These are phyloP conservation scores for Alcis repandata DNA, from an alignment of 2,888 invertebrate species.

Conservation along the genomic window DNA sequence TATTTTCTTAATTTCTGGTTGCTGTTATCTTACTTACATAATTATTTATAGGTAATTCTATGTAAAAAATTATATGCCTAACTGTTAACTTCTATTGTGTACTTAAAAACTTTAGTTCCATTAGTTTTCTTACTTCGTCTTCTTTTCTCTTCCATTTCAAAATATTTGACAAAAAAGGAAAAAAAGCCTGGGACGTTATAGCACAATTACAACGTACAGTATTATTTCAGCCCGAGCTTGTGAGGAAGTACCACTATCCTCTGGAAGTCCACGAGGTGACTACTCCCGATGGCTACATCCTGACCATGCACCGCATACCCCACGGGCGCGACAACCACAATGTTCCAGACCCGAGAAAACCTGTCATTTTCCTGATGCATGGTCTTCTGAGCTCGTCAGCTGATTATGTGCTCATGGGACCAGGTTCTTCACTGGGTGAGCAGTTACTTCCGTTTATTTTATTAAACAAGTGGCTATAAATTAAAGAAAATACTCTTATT, in stretches of 20 bases:
- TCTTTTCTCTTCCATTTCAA: not conserved
- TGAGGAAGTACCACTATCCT: slow-evolving; percentile 88
- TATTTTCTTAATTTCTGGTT: not conserved
- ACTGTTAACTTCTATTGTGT: too few species aligned
- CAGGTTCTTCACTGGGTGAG: slow-evolving; percentile 88
- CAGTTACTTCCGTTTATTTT: not conserved
- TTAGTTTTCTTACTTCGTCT: not conserved
- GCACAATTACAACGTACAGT: too few species aligned
- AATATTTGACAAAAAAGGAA: too few species aligned
- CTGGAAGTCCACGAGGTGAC: slow-evolving; percentile 88
- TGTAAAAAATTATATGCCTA: too few species aligned
- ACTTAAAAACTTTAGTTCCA: too few species aligned
- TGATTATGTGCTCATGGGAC: slow-evolving; percentile 91
- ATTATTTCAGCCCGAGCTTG: slow-evolving; percentile 78
- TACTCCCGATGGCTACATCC: slow-evolving; percentile 92
- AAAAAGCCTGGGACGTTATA: too few species aligned
- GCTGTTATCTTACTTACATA: too few species aligned
- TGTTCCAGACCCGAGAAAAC: slow-evolving; percentile 76
- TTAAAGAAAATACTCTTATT: too few species aligned
- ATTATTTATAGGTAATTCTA: too few species aligned
- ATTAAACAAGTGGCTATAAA: too few species aligned
- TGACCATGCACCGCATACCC: slow-evolving; percentile 91
- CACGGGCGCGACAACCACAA: slow-evolving; percentile 80
- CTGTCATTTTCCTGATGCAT: slow-evolving; percentile 88
- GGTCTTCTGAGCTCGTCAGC: slow-evolving; percentile 91